Percentiles rank a stretch among this genome's conserved stretches.
Conservation (phyloP, 2,113 vertebrate genomes). For the Poicephalus meyeri region DNA sequence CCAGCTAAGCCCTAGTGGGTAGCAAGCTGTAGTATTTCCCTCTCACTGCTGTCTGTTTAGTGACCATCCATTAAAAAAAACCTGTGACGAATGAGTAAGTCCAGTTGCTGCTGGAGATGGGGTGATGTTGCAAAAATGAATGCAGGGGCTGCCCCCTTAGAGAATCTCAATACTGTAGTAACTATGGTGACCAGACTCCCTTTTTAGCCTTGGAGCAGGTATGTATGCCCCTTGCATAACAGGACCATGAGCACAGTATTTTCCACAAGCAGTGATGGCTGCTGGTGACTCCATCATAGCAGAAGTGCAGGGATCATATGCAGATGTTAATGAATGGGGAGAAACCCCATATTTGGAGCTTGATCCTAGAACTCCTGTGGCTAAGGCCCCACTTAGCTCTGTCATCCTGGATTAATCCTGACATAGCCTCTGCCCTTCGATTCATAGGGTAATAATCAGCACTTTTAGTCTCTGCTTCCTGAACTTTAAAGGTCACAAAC, state of each 20-base stretch:
- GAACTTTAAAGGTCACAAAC: neutral
- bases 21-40: neutral
- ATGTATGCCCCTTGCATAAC: neutral
- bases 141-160: neutral
- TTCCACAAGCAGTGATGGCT: neutral
- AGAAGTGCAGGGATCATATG: neutral
- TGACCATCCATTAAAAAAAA: neutral
- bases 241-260: neutral
- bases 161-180: neutral
- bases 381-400: neutral
- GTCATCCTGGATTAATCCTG: neutral
- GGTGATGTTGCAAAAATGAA: neutral
- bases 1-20: neutral
- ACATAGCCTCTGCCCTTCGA: neutral
- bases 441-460: neutral
- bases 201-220: neutral
- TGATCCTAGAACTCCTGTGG: neutral
- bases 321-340: neutral
- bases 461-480: neutral
- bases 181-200: accelerated
- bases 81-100: neutral
- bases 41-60: neutral
- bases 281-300: neutral
- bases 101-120: neutral
- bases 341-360: neutral